Evolutionary conservation across 2,113 vertebrate species (phyloP).

Genomic region (Tympanuchus pallidicinctus): DNA sequence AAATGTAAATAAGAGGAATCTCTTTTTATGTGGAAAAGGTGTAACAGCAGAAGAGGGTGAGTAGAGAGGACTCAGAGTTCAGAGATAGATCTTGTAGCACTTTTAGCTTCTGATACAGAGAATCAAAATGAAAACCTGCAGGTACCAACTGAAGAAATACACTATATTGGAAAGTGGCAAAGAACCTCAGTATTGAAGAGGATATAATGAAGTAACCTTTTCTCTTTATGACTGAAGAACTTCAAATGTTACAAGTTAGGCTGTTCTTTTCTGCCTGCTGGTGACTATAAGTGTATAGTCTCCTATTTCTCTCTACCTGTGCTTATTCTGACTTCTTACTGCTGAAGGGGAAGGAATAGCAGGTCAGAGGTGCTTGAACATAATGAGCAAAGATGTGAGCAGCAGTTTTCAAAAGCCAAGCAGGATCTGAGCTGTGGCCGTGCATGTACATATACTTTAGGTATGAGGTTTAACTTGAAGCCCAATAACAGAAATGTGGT

Average conservation of each 20-base stretch:
- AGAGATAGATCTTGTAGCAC: not conserved
- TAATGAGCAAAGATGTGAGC: fast-evolving
- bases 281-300: not conserved
- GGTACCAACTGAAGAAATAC: not conserved
- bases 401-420: not conserved
- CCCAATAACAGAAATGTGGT: not conserved
- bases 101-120: not conserved
- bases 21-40: not conserved
- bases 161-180: not conserved
- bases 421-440: not conserved
- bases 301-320: not conserved
- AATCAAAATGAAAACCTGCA: not conserved
- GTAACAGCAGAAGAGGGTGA: not conserved
- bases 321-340: not conserved
- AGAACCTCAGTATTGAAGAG: not conserved
- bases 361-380: not conserved
- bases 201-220: not conserved
- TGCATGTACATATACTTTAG: not conserved
- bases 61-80: not conserved
- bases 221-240: not conserved
- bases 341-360: not conserved
- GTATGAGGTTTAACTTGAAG: not conserved
- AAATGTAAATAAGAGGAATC: not conserved
- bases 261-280: not conserved
- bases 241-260: not conserved